phyloP scores from a whole-genome alignment of 2,113 vertebrate species.

The Nipponia nippon region DNA sequence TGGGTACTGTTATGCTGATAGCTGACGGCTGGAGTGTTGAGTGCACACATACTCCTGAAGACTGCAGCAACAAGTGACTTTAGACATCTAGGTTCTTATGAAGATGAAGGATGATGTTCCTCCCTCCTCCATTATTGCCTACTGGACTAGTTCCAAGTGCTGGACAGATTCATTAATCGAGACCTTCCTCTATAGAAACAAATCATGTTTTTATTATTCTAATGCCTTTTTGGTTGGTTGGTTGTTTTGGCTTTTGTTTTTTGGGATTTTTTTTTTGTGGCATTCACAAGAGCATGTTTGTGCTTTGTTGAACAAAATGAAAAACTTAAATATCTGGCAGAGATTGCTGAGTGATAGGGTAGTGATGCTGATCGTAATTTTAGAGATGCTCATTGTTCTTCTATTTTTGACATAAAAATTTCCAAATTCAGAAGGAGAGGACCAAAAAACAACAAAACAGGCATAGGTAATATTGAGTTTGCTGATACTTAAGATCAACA shows the following conservation, averaged over 20 bases:
- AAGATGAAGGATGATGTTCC: background rate
- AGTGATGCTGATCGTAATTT: background rate
- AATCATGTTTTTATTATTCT: background rate
- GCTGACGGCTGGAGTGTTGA: background rate
- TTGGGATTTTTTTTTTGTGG: background rate
- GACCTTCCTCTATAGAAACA: background rate
- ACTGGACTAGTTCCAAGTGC: background rate
- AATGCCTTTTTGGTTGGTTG: background rate
- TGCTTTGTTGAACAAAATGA: background rate
- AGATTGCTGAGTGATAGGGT: background rate
- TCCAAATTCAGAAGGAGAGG: background rate
- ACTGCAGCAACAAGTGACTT: background rate
- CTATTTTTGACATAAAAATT: background rate
- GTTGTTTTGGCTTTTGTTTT: too few species aligned
- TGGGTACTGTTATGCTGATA: background rate
- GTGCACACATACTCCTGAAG: background rate
- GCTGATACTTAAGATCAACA: background rate
- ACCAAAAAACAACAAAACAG: background rate
- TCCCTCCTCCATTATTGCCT: background rate
- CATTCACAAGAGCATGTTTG: background rate
- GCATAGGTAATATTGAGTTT: background rate
- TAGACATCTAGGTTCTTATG: background rate
- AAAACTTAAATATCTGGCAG: background rate
- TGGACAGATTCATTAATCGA: background rate
- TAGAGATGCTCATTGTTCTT: background rate